Evolutionary conservation across 1,140 invertebrate genomes (phyloP), one percentile per base, ranked within the genome.

Genomic region (Drosophila tristis): DNA sequence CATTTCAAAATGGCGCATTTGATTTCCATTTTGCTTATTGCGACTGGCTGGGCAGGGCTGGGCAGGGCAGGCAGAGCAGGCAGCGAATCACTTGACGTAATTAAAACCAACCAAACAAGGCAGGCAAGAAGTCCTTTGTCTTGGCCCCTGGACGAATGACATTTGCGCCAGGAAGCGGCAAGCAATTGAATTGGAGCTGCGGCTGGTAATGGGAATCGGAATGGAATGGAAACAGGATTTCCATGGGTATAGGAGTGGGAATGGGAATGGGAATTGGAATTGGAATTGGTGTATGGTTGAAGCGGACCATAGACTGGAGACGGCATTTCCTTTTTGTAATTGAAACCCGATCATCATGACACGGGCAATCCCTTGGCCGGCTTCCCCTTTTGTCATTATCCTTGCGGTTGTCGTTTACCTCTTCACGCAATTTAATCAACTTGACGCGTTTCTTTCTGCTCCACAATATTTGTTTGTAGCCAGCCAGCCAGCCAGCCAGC

Each of bases 401-500:
- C 68, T 62, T 44, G 45, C 64, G 59, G 65, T 67, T 72, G 65
- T 60, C 71, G 43, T 57, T 65, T 80, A 53, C 74, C 81, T 78
- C 68, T 86, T 81, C 74, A 78, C 82, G 74, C 82, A 86, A 82
- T 86, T 89, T 89, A 87, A 87, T 87, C 82, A 87, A 87, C 70
- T 87, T 79, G 78, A 74, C 74, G 78, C 82, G 65, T 67, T 78
- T 87, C 78, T 68, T 67, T 56, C 48, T 48, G 2, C 15, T 16
- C n/a, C 9, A 5, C 31, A 42, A 15, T 16, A 0, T 42, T 44
- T 23, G 11, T 16, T 8, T 23, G 8, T 16, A 31, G 45, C 20
- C 13, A 23, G 55, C 35, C 26, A 25, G 0, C 7, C n/a, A n/a
- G n/a, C n/a, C n/a, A n/a, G n/a, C n/a, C n/a, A n/a, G n/a, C n/a